Percentiles rank a stretch among this genome's conserved stretches.
phyloP scores from a whole-genome alignment of 2,888 invertebrate genomes.

The Stenotaenia linearis region DNA sequence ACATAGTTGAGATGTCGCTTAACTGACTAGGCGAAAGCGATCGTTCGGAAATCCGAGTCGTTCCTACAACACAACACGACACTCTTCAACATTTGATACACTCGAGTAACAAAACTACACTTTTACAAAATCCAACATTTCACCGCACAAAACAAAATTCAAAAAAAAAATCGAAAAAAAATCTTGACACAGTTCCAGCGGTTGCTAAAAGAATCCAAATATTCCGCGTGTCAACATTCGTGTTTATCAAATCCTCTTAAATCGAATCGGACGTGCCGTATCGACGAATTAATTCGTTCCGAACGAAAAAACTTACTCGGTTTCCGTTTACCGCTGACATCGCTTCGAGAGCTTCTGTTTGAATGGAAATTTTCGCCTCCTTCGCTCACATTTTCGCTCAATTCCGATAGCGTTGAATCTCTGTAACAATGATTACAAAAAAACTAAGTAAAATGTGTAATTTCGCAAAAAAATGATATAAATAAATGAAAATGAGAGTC shows the following conservation, averaged over 20 bases:
- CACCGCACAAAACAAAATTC: no score
- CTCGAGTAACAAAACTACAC: no score
- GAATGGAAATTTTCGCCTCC: neutral
- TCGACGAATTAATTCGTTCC: no score
- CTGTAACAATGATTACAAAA: neutral
- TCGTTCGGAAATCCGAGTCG: neutral
- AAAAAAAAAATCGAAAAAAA: no score
- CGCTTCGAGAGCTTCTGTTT: neutral
- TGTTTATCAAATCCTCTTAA: no score
- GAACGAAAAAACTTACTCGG: neutral
- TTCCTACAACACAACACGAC: neutral
- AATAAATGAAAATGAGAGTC: neutral
- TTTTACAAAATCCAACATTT: no score
- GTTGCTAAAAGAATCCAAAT: no score
- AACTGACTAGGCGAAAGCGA: conserved; percentile 30
- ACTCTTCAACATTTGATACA: no score
- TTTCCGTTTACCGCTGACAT: neutral
- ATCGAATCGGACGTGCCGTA: no score
- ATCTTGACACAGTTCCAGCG: no score
- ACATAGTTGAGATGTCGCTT: conserved; percentile 28
- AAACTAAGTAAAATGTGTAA: neutral
- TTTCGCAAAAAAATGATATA: neutral
- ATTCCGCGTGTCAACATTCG: no score
- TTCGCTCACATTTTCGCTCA: neutral
- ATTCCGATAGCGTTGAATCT: neutral